These are phyloP conservation scores for Mus spretus DNA, from an alignment of 2,797 vertebrate genomes.

Conservation along the genomic window DNA sequence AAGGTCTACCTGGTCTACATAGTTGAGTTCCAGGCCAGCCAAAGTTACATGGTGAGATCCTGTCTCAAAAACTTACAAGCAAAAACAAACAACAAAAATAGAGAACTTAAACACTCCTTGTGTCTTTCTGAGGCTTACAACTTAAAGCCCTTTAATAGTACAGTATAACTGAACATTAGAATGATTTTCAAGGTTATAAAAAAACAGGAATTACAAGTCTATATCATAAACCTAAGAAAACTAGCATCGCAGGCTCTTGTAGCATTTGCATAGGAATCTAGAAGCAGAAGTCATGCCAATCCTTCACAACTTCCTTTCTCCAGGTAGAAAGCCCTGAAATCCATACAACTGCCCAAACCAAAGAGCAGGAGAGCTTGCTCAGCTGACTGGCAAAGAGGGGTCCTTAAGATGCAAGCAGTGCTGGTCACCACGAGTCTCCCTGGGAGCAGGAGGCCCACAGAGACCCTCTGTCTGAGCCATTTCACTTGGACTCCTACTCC, in stretches of 20 bases:
- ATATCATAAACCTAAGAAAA: neutral
- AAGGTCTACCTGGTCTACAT: neutral
- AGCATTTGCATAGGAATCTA: neutral
- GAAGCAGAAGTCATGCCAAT: neutral
- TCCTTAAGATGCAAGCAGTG: neutral
- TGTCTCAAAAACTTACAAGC: neutral
- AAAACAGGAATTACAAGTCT: neutral
- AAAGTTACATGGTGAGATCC: neutral
- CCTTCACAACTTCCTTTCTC: neutral
- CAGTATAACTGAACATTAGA: neutral
- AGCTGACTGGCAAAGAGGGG: neutral
- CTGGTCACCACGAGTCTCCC: neutral
- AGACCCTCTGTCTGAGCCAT: fast-evolving
- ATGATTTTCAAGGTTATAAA: neutral
- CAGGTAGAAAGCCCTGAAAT: neutral
- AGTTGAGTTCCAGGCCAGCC: neutral
- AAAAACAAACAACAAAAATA: neutral
- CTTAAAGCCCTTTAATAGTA: conserved; percentile 16
- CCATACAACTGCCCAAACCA: neutral
- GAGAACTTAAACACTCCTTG: neutral
- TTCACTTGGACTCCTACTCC: neutral
- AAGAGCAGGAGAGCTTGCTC: neutral
- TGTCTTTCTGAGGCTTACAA: neutral
- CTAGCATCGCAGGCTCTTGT: neutral
- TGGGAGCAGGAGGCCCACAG: fast-evolving